Base-by-base conservation (phyloP, 2,113 vertebrate genomes). In the Phodopus roborovskii region DNA sequence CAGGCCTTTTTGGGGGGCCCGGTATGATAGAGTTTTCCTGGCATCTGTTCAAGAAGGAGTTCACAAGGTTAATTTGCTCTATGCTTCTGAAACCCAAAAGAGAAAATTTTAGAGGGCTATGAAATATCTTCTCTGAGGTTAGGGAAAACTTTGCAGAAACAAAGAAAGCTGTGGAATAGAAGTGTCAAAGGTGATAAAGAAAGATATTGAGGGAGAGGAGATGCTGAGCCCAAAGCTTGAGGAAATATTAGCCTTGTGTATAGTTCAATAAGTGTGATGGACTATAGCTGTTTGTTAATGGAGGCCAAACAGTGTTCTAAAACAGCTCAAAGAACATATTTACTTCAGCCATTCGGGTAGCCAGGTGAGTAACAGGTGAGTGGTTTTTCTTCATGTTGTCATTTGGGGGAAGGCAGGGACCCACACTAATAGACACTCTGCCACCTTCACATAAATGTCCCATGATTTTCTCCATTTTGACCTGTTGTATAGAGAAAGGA, bases 11-110 rank as follows among this genome's bases (percentile, higher is more conserved):
- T 13, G 45, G 78, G 84, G 88, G 28, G 24, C 53, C 68, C 64
- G 4, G 66, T 30, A 4, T 89, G 84, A 94, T 95, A 82, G 75
- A 89, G 62, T 78, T 92, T 50, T 92, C 88, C 78, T 91, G 94
- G 90, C n/a, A 94, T 95, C 79, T 50, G 60, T 81, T 89, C 87
- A 95, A 85, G 85, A 73, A 73, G 56, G 48, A 94, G 95, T 97
- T 94, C 88, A 97, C 33, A 88, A 97, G 96, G 92, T 95, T 97
- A 96, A 96, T 97, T 97, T 96, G 85, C 56, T 96, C 56, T 68
- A 74, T 92, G 88, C 75, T 95, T 92, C 82, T 70, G 88, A 97
- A 97, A 95, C 90, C 78, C 96, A 70, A 92, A 97, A 96, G 60
- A 92, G 92, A 90, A 96, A 83, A 95, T 58, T 92, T 95, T 95